Base-by-base conservation (phyloP, 2,113 vertebrate genomes). In the Oxyruncus cristatus region DNA sequence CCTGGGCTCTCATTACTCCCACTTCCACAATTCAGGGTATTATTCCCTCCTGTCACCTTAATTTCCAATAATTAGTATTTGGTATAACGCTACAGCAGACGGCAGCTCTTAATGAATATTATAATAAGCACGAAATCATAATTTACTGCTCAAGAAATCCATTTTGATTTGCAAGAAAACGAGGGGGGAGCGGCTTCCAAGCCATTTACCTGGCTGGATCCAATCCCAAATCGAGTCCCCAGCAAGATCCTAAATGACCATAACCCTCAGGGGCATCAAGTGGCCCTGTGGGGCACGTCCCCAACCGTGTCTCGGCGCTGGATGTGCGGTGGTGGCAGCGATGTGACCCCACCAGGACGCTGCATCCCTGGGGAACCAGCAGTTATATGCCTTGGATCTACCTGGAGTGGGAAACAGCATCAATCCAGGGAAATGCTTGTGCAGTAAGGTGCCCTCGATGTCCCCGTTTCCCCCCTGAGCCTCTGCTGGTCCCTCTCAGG, bases 31-130 rank as follows among this genome's bases (percentile, higher is more conserved):
- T 33, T 82, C 39, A 20, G 88, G 56, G 22, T 83, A 61, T 95
- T 88, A 80, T 49, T 91, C 50, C 79, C 63, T 86, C 68, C 24
- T 58, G 83, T 67, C 95, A 88, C 89, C 78, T 88, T 94, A 61
- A 93, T 92, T 92, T 86, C 89, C 76, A 91, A 73, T 91, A 92
- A 95, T 95, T 92, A 84, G 49, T 93, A 22, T 93, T 91, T 91
- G 75, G 49, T 79, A 12, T 65, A 86, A 61, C 0, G 58, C 72
- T 83, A 21, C 49, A 86, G 86, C 41, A 91, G 82, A 90, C 46
- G 28, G 27, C 67, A 86, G 67, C 23, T 83, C 75, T 91, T 87
- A 96, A 92, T 95, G 44, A 83, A 76, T 76, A 72, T 68, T 79
- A 67, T 65, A 95, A 73, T 52, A 76, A 67, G 71, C 63, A 83